Percentiles rank a stretch among this genome's conserved stretches.
Conservation (phyloP, 2,113 vertebrate species). For the Calidris pygmaea region DNA sequence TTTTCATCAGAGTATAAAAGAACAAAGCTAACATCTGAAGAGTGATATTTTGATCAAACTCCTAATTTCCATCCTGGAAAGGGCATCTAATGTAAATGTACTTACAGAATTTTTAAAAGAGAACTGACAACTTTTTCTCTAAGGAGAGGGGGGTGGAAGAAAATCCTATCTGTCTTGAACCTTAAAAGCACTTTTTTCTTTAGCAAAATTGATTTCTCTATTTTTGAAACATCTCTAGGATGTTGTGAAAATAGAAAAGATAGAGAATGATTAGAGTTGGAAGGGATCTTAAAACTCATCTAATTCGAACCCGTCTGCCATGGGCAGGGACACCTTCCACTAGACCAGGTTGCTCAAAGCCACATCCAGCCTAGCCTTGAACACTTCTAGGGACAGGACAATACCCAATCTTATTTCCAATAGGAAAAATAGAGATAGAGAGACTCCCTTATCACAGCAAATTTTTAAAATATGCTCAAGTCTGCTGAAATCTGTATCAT, state of each 20-base stretch:
- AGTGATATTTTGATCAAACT: not conserved
- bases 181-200: not conserved
- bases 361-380: not conserved
- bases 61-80: not conserved
- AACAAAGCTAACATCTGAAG: not conserved
- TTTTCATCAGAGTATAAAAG: not conserved
- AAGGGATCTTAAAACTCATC: not conserved
- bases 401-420: not conserved
- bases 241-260: not conserved
- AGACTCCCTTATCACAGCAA: not conserved
- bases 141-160: accelerated
- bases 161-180: not conserved
- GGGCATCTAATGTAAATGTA: not conserved
- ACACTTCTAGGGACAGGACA: not conserved
- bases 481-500: not conserved
- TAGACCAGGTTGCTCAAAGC: not conserved
- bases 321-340: not conserved
- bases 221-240: not conserved
- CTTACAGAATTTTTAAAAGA: not conserved
- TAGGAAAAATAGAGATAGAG: not conserved
- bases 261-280: not conserved
- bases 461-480: not conserved
- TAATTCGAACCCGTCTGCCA: not conserved
- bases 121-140: not conserved
- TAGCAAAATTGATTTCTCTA: not conserved